Conservation (phyloP, 2,797 vertebrate species). For the Jordanella pulchra region DNA sequence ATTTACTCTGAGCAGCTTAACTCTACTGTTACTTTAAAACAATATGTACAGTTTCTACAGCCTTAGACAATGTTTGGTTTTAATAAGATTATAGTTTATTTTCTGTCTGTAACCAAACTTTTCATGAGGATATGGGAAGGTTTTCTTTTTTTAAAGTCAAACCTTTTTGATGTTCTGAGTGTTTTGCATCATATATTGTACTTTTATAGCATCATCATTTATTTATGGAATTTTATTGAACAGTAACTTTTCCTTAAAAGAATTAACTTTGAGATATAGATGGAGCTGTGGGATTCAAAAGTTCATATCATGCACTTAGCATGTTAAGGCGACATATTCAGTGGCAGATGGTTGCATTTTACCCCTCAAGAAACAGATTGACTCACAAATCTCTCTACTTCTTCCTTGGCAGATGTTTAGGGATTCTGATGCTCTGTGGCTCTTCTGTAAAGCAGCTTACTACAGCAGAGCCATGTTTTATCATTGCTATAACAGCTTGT, state of each 20-base stretch:
- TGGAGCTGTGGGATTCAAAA: slow-evolving; percentile 23
- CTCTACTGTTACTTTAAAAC: too few species aligned
- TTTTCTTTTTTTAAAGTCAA: too few species aligned
- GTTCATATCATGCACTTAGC: slow-evolving; percentile 41
- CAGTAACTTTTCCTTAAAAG: slow-evolving; percentile 23
- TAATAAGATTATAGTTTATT: too few species aligned
- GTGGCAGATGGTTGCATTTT: slow-evolving; percentile 64
- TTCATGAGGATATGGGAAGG: too few species aligned
- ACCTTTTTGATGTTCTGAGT: too few species aligned
- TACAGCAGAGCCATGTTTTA: slow-evolving; percentile 45
- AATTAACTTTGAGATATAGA: slow-evolving; percentile 20
- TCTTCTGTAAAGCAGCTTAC: slow-evolving; percentile 42
- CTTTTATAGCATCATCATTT: too few species aligned
- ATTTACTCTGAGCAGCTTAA: too few species aligned
- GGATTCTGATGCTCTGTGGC: slow-evolving; percentile 52
- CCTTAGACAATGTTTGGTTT: too few species aligned
- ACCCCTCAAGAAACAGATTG: slow-evolving; percentile 57
- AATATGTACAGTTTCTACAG: too few species aligned
- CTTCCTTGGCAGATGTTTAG: slow-evolving; percentile 64
- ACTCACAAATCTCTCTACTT: slow-evolving; percentile 59
- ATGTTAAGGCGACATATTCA: slow-evolving; percentile 59
- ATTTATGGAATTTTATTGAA: too few species aligned
- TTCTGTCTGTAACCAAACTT: too few species aligned
- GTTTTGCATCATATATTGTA: too few species aligned
- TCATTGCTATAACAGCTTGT: slow-evolving; percentile 33